These are phyloP conservation scores for Platichthys flesus DNA, from an alignment of 2,113 vertebrate genomes.

Conservation along the genomic window DNA sequence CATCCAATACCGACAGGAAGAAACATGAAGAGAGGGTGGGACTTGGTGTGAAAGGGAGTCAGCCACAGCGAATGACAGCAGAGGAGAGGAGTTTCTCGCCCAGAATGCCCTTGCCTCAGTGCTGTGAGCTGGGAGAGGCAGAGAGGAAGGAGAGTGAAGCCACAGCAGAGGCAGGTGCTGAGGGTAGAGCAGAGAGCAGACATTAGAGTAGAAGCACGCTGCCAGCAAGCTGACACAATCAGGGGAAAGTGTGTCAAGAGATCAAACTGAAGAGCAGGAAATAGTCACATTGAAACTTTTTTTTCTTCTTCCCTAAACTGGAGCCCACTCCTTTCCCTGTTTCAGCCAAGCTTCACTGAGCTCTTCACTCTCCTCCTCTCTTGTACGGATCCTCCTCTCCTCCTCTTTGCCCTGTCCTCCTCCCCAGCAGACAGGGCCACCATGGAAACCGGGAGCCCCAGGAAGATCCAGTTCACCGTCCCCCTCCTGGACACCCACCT, in stretches of 20 bases:
- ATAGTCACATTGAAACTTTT: constrained; percentile 19
- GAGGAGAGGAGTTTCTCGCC: constrained; percentile 68
- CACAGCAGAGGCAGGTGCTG: constrained; percentile 59
- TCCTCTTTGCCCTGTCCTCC: constrained; percentile 30
- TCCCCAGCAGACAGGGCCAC: constrained; percentile 54
- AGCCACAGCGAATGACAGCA: constrained; percentile 57
- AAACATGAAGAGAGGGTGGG: constrained; percentile 59
- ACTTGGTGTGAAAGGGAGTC: constrained; percentile 42
- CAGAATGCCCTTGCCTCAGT: constrained; percentile 73
- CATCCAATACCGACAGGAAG: constrained; percentile 64
- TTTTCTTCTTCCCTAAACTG: constrained; percentile 24
- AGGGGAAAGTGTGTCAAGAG: constrained; percentile 40
- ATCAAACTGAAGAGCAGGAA: constrained; percentile 5
- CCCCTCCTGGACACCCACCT: constrained; percentile 92
- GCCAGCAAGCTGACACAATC: constrained; percentile 6
- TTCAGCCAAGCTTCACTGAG: constrained; percentile 17
- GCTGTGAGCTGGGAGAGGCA: constrained; percentile 52
- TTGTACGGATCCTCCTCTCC: constrained; percentile 28
- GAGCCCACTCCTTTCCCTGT: constrained; percentile 24
- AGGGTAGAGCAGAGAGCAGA: constrained; percentile 27
- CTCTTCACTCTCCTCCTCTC: constrained; percentile 22
- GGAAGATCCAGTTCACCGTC: constrained; percentile 93
- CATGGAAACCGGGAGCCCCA: constrained; percentile 91
- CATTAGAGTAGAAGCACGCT: not conserved
- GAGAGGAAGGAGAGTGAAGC: constrained; percentile 52